Percentiles rank a stretch among this genome's conserved stretches.
These are phyloP conservation scores for Bucco capensis DNA, from an alignment of 2,113 vertebrate genomes.

Conservation along the genomic window DNA sequence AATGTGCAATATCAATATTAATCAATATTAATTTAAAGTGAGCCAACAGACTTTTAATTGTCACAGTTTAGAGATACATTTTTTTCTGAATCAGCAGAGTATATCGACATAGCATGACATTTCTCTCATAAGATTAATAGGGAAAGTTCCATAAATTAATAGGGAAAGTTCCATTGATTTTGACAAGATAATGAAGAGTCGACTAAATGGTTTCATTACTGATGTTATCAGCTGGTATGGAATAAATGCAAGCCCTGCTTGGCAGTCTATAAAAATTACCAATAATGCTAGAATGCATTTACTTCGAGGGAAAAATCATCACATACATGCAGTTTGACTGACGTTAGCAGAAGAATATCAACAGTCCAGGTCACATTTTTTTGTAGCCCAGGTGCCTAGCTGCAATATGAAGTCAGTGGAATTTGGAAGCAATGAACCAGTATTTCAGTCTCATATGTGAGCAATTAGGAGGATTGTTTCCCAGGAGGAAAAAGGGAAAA, in stretches of 20 bases:
- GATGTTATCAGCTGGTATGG: neutral
- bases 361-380: neutral
- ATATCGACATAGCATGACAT: neutral
- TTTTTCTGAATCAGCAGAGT: neutral
- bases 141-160: neutral
- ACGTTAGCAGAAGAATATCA: neutral
- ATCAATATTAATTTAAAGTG: neutral
- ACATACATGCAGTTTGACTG: neutral
- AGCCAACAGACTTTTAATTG: neutral
- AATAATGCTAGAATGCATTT: neutral
- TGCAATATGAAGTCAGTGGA: neutral
- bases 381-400: neutral
- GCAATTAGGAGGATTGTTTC: neutral
- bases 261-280: neutral
- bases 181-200: neutral
- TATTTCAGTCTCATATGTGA: neutral
- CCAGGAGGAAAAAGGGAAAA: neutral
- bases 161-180: neutral
- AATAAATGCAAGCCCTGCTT: neutral
- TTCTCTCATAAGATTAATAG: neutral
- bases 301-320: neutral
- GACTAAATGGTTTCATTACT: neutral
- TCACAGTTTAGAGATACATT: neutral
- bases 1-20: neutral
- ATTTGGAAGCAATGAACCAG: neutral